Conservation (phyloP, 2,888 invertebrate genomes). For the Reticulitermes lucifugus region DNA sequence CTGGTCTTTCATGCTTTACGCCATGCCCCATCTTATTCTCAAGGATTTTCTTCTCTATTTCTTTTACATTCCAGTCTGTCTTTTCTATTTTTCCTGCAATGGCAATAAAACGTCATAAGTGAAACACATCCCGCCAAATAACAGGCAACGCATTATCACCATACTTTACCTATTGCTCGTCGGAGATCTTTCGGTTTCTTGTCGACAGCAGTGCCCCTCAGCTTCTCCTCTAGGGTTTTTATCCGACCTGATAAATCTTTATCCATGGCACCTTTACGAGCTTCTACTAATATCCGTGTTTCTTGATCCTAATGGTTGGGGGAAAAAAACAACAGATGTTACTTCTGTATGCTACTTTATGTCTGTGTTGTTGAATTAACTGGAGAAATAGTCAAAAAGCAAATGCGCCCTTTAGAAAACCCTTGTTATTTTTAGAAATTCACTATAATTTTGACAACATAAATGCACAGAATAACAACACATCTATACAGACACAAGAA, state of each 20-base stretch:
- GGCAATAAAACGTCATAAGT: not conserved
- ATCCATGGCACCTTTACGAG: conserved; percentile 60
- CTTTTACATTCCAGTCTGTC: conserved; percentile 91
- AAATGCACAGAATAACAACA: too few species aligned
- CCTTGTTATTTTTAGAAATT: too few species aligned
- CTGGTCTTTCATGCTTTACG: conserved; percentile 67
- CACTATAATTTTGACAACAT: too few species aligned
- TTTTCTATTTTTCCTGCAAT: conserved; percentile 81
- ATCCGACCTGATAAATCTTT: conserved; percentile 74
- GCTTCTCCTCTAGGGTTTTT: conserved; percentile 82
- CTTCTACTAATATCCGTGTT: conserved; percentile 59
- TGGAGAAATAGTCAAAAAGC: too few species aligned
- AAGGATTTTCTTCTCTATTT: conserved; percentile 89
- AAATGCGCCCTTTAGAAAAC: too few species aligned
- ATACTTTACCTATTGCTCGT: conserved; percentile 77
- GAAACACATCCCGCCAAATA: not conserved
- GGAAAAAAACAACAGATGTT: not conserved
- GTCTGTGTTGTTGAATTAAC: too few species aligned
- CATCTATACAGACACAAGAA: too few species aligned
- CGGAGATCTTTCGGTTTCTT: conserved; percentile 89
- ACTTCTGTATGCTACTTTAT: too few species aligned
- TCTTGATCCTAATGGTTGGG: conserved; percentile 62
- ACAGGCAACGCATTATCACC: not conserved
- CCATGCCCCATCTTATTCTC: conserved; percentile 79
- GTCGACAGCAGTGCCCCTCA: conserved; percentile 72